phyloP scores from a whole-genome alignment of 2,113 vertebrate species.

The Ptilonorhynchus violaceus region DNA sequence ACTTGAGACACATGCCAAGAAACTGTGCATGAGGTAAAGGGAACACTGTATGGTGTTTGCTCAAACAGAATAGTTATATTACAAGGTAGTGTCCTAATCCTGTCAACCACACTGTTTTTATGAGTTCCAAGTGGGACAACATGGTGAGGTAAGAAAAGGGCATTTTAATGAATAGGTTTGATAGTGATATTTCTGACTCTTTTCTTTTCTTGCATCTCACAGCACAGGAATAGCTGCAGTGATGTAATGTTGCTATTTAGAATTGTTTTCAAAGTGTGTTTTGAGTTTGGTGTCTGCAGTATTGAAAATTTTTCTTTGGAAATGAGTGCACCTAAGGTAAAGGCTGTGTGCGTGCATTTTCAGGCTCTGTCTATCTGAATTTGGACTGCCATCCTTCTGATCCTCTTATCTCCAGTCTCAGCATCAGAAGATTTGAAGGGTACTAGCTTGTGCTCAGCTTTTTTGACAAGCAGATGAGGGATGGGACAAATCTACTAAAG shows the following conservation, averaged over 20 bases:
- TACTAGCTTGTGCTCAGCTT: neutral
- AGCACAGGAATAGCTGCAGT: conserved; percentile 41
- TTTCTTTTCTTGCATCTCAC: neutral
- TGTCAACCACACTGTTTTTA: neutral
- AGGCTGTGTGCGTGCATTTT: neutral
- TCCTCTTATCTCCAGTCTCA: neutral
- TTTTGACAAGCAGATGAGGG: neutral
- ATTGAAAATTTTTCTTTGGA: neutral
- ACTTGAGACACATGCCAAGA: neutral
- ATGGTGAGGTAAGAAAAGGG: neutral
- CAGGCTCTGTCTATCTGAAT: neutral
- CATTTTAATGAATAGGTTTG: neutral
- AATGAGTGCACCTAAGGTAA: conserved; percentile 39
- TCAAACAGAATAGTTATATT: neutral
- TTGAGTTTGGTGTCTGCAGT: neutral
- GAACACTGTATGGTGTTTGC: neutral
- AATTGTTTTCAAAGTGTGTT: conserved; percentile 30
- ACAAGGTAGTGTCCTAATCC: conserved; percentile 6
- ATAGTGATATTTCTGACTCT: conserved; percentile 8
- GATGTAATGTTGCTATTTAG: conserved; percentile 42
- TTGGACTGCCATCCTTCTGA: neutral
- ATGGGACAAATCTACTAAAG: neutral
- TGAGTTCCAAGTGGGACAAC: neutral
- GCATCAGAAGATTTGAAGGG: neutral
- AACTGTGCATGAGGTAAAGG: neutral